Percentiles rank a stretch among this genome's conserved stretches.
phyloP scores from a whole-genome alignment of 92 coral and sea anemone genomes.

The Desmophyllum pertusum region DNA sequence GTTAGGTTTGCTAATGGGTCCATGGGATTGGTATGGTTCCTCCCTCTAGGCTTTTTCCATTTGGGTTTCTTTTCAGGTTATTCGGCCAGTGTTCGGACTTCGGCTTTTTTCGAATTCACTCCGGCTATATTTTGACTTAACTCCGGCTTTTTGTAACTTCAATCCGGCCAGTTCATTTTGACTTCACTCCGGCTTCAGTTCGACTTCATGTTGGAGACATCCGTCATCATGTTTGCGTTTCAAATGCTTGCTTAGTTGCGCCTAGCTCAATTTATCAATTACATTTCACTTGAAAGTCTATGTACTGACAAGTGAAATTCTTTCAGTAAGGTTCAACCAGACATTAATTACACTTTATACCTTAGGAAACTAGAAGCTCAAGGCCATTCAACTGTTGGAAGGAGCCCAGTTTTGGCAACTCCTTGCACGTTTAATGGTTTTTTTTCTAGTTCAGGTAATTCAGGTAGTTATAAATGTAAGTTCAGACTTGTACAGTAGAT shows the following conservation, averaged over 20 bases:
- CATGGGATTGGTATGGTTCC: slow-evolving; percentile 1
- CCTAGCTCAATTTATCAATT: neutral
- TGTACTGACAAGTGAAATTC: neutral
- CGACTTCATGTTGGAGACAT: neutral
- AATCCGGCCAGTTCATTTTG: neutral
- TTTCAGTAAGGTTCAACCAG: slow-evolving; percentile 1
- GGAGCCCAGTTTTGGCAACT: neutral
- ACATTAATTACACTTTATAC: neutral
- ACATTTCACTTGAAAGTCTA: slow-evolving; percentile 4
- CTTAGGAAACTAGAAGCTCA: neutral
- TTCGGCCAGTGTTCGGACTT: neutral
- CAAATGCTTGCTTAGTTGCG: neutral
- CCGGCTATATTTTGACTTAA: neutral
- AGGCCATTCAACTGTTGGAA: slow-evolving; percentile 6
- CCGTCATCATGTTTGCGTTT: neutral
- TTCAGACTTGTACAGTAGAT: no score
- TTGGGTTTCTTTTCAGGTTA: slow-evolving; percentile 9
- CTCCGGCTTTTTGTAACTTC: neutral
- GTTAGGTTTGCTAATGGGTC: neutral
- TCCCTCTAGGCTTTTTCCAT: neutral
- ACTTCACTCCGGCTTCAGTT: neutral
- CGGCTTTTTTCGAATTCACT: neutral
- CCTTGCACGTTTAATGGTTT: neutral
- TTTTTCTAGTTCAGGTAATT: neutral
- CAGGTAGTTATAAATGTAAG: neutral